phyloP scores from a whole-genome alignment of 2,888 invertebrate species.

The Ethmia dodecea region DNA sequence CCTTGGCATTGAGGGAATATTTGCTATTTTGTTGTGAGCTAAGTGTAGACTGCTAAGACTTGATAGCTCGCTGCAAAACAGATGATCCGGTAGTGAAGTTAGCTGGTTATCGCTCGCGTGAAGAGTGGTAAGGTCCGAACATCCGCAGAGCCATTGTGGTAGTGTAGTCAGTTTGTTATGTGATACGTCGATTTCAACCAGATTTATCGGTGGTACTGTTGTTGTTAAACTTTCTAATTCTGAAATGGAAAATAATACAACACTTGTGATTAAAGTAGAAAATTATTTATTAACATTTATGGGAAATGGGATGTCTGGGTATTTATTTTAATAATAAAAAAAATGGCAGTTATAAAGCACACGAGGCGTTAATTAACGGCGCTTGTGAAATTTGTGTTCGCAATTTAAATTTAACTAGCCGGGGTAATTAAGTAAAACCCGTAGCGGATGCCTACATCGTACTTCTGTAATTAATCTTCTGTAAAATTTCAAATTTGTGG shows the following conservation, averaged over 20 bases:
- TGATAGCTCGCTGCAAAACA: constrained; percentile 85
- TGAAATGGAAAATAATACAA: constrained; percentile 61
- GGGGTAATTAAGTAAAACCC: no score
- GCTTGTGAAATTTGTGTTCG: no score
- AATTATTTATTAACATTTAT: no score
- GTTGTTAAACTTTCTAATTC: constrained; percentile 85
- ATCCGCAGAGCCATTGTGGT: constrained; percentile 87
- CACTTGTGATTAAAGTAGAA: no score
- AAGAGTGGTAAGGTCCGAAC: constrained; percentile 83
- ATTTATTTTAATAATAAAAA: no score
- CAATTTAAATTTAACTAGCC: no score
- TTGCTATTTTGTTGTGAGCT: constrained; percentile 86
- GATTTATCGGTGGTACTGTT: constrained; percentile 82
- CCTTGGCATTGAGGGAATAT: constrained; percentile 84
- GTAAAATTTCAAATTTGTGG: no score
- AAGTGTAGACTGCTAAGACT: constrained; percentile 85
- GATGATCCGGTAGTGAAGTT: constrained; percentile 82
- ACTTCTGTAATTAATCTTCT: no score
- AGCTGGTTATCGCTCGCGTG: constrained; percentile 87
- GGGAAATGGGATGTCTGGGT: no score
- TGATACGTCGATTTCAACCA: constrained; percentile 87
- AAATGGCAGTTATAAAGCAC: no score
- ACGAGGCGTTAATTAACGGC: no score
- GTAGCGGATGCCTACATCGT: no score
- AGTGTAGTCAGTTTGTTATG: constrained; percentile 85